A percentile compares a stretch with the other conserved stretches of the same genome.
phyloP scores from a whole-genome alignment of 2,888 invertebrate genomes.

The Drosophila cognata region DNA sequence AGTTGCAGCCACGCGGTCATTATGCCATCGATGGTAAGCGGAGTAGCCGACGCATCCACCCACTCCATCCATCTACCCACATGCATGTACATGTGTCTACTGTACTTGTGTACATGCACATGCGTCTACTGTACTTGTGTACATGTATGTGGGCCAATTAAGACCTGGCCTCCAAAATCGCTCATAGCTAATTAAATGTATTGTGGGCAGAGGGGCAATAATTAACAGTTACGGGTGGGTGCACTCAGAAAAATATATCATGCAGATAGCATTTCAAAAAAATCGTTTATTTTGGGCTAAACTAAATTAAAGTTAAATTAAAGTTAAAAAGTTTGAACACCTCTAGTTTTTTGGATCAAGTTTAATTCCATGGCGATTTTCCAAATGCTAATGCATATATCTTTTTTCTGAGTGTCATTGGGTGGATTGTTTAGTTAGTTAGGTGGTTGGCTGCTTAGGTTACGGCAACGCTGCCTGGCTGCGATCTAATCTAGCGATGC shows the following conservation, averaged over 20 bases:
- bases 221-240: constrained; percentile 10
- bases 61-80: constrained; percentile 35
- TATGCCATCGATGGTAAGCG: constrained; percentile 80
- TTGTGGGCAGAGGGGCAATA: constrained; percentile 8
- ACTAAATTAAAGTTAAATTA: fast-evolving
- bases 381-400: background rate
- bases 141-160: constrained; percentile 45
- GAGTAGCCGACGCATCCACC: constrained; percentile 22
- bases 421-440: constrained; percentile 13
- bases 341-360: background rate
- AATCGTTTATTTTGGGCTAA: background rate
- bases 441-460: constrained; percentile 36
- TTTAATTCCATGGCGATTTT: background rate
- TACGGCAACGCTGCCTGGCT: constrained; percentile 28
- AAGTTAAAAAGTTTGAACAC: background rate
- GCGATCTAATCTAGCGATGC: constrained; percentile 46
- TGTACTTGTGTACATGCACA: background rate
- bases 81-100: constrained; percentile 13
- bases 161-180: constrained; percentile 31
- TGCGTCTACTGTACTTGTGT: background rate
- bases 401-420: background rate
- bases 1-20: constrained; percentile 37
- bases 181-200: constrained; percentile 28
- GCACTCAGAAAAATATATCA: constrained; percentile 3
- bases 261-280: background rate